Conservation (phyloP, 2,113 vertebrate genomes). For the Tetrax tetrax region DNA sequence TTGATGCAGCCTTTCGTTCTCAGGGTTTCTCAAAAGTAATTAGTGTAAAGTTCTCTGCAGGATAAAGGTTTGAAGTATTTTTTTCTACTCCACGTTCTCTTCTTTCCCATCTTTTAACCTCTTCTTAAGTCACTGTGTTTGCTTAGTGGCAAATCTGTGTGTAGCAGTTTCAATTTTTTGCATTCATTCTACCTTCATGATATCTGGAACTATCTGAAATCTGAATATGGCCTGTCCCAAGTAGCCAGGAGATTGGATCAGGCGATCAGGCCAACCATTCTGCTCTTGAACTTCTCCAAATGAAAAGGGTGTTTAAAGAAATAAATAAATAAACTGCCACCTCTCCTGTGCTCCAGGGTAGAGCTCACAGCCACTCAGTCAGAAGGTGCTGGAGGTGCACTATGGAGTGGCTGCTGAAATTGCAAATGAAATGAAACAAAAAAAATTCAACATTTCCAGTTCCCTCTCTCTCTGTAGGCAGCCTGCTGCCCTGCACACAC, state of each 20-base stretch:
- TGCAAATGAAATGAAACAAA: not conserved
- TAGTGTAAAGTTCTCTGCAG: not conserved
- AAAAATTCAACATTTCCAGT: not conserved
- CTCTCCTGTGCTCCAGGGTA: not conserved
- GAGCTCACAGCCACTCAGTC: accelerated
- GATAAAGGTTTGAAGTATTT: not conserved
- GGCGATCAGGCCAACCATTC: not conserved
- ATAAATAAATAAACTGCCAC: not conserved
- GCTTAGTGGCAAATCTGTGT: not conserved
- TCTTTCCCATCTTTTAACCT: not conserved
- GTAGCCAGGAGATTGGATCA: not conserved
- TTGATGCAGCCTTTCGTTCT: slow-evolving; percentile 38
- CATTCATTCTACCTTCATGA: not conserved
- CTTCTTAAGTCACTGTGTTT: not conserved
- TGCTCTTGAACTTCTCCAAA: not conserved
- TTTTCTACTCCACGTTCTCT: not conserved
- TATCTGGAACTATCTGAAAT: not conserved
- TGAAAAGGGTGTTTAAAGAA: not conserved
- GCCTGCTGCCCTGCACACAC: accelerated
- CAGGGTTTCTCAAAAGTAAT: not conserved
- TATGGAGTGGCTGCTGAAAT: not conserved
- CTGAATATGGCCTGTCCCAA: not conserved
- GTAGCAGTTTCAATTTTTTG: not conserved
- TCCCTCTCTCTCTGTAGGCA: not conserved
- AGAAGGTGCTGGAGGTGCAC: not conserved